These are phyloP conservation scores for Solenopsis invicta DNA, from an alignment of 1,140 invertebrate genomes.

Conservation along the genomic window DNA sequence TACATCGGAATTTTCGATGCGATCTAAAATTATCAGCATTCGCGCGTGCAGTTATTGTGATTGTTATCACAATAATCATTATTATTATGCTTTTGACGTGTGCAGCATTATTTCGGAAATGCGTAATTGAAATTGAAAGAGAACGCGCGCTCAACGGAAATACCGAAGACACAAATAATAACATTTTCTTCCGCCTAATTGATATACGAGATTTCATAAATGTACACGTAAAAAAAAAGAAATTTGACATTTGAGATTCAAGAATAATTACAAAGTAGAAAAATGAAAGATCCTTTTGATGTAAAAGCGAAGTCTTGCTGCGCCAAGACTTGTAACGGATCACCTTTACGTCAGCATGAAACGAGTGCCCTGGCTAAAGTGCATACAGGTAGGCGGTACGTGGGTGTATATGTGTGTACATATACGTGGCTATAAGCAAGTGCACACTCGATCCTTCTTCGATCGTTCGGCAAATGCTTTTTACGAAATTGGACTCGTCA, in stretches of 20 bases:
- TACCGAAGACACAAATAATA: neutral
- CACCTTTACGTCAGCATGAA: slow-evolving; percentile 58
- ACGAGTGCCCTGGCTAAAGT: slow-evolving; percentile 44
- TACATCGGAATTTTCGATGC: neutral
- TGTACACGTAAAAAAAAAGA: neutral
- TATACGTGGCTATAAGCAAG: slow-evolving; percentile 38
- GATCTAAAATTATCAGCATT: neutral
- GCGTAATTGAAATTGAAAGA: neutral
- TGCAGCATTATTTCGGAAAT: neutral
- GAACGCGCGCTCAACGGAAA: neutral
- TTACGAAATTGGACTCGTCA: slow-evolving; percentile 76
- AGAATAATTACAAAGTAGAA: slow-evolving; percentile 27
- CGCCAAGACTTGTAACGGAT: slow-evolving; percentile 59
- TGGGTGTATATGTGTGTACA: slow-evolving; percentile 12
- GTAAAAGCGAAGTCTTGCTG: slow-evolving; percentile 52
- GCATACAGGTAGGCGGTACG: slow-evolving; percentile 49
- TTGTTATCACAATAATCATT: neutral
- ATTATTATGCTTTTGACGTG: neutral
- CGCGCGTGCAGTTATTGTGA: neutral
- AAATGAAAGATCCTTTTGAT: slow-evolving; percentile 21
- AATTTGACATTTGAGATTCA: neutral
- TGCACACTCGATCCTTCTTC: slow-evolving; percentile 65
- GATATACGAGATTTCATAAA: neutral
- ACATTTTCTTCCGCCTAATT: slow-evolving; percentile 2
- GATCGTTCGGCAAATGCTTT: slow-evolving; percentile 75